These are phyloP conservation scores for Poeciliopsis paucimaculata DNA, from an alignment of 2,797 vertebrate genomes.

Conservation along the genomic window DNA sequence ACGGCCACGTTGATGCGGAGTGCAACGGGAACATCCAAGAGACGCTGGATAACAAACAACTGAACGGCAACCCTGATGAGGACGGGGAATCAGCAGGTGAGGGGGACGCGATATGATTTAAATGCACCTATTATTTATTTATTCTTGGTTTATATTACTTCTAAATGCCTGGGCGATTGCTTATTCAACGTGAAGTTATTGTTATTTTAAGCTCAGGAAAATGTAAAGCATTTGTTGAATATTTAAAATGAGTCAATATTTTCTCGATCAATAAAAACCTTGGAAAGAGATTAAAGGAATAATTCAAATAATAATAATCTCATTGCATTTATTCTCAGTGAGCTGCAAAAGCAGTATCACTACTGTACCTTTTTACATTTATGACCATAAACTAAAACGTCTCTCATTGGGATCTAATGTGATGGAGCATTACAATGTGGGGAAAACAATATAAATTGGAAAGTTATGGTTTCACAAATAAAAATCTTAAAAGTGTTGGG, in stretches of 20 bases:
- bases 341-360: background rate
- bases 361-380: background rate
- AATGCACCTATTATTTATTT: background rate
- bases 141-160: background rate
- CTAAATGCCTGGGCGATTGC: background rate
- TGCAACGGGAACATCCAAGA: constrained; percentile 66
- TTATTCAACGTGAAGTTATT: background rate
- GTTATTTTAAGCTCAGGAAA: background rate
- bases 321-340: background rate
- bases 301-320: background rate
- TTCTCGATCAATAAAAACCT: background rate
- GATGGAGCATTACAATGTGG: background rate
- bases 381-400: background rate
- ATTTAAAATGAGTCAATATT: background rate
- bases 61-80: constrained; percentile 62
- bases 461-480: background rate
- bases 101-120: background rate
- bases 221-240: background rate
- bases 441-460: background rate
- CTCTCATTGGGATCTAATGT: background rate
- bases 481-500: background rate
- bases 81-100: constrained; percentile 59
- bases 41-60: constrained; percentile 50
- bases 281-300: background rate
- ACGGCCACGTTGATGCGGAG: constrained; percentile 55